Evolutionary conservation across 2,113 vertebrate genomes (phyloP).

Genomic region (Sorex fumeus): DNA sequence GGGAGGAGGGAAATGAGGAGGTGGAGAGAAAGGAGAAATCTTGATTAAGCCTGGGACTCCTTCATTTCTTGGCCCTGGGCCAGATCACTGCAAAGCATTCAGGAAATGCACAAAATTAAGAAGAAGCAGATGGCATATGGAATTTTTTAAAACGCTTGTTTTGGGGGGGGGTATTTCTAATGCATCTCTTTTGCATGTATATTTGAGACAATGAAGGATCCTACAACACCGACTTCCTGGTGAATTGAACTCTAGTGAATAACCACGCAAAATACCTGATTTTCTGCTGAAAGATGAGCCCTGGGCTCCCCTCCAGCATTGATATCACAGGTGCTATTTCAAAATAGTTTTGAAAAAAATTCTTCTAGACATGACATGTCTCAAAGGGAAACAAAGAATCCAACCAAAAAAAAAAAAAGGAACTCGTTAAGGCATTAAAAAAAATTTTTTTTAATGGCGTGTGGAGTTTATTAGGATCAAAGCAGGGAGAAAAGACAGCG

Average conservation of each 20-base stretch:
- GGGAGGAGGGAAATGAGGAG: neutral
- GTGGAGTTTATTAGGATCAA: neutral
- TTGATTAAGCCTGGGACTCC: neutral
- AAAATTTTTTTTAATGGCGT: too few species aligned
- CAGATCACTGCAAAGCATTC: neutral
- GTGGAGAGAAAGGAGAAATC: neutral
- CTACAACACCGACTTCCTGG: neutral
- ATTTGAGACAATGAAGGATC: neutral
- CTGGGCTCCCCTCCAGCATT: neutral
- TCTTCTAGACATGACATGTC: conserved; percentile 1
- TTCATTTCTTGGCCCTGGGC: neutral
- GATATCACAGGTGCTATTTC: conserved; percentile 12
- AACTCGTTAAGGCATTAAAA: neutral
- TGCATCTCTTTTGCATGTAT: neutral
- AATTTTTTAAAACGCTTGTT: neutral
- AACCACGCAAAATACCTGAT: conserved; percentile 5
- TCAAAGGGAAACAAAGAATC: neutral
- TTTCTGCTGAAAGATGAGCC: conserved; percentile 7
- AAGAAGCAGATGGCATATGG: neutral
- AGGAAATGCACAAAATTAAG: neutral
- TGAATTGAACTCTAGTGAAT: neutral
- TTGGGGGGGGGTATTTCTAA: neutral
- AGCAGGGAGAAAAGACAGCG: neutral
- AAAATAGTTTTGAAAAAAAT: neutral
- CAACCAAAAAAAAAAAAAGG: neutral